A percentile compares a stretch with the other conserved stretches of the same genome.
These are phyloP conservation scores for Herminia tarsipennalis DNA, from an alignment of 2,888 invertebrate genomes.

Conservation along the genomic window DNA sequence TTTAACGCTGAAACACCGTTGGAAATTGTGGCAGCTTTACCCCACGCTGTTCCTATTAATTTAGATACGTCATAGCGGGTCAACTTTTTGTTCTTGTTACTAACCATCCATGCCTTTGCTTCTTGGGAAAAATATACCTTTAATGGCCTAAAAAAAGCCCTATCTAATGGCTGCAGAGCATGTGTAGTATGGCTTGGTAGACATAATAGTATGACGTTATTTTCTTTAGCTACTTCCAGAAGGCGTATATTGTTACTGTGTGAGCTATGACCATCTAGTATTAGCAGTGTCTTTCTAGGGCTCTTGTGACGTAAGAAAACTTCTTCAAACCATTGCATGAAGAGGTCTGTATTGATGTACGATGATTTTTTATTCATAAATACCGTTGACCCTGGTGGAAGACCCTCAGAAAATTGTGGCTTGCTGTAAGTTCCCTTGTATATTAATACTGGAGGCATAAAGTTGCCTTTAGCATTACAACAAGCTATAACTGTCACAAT, in stretches of 20 bases:
- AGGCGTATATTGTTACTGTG: constrained; percentile 2
- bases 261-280: constrained; percentile 8
- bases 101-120: constrained; percentile 4
- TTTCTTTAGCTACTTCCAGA: constrained; percentile 2
- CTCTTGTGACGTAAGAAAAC: constrained; percentile 1
- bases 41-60: constrained; percentile 4
- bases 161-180: constrained; percentile 4
- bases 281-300: not conserved
- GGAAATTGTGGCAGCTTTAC: constrained; percentile 1
- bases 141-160: constrained; percentile 6
- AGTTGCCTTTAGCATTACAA: constrained; percentile 50
- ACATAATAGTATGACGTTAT: constrained; percentile 4
- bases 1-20: constrained; percentile 2
- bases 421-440: constrained; percentile 11
- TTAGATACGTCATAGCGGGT: constrained; percentile 3
- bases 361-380: constrained; percentile 11
- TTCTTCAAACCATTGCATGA: constrained; percentile 4
- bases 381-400: constrained; percentile 2
- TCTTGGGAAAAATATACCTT: constrained; percentile 2
- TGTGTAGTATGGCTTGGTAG: constrained; percentile 9
- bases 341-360: constrained; percentile 6
- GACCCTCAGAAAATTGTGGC: constrained; percentile 13
- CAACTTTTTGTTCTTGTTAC: not conserved
- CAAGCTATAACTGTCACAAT: constrained; percentile 49
- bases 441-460: constrained; percentile 18